Percentiles rank a stretch among this genome's conserved stretches.
These are phyloP conservation scores for Zosterops lateralis DNA, from an alignment of 2,113 vertebrate species.

Conservation along the genomic window DNA sequence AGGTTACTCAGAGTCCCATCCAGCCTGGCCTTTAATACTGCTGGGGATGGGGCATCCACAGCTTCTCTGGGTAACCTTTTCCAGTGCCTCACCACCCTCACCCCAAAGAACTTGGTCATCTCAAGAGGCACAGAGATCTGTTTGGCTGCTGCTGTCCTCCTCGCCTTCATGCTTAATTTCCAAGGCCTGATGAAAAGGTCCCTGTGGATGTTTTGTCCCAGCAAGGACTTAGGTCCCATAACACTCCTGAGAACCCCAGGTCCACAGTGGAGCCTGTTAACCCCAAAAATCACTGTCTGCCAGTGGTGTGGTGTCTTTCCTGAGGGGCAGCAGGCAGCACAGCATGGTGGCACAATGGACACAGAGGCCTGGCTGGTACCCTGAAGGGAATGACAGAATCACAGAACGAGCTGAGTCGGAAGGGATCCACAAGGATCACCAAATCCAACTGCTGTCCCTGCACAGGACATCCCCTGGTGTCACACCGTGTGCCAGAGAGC, in stretches of 20 bases:
- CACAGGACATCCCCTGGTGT: neutral
- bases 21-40: neutral
- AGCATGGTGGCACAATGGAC: neutral
- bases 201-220: neutral
- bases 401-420: neutral
- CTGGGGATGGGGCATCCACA: neutral
- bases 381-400: neutral
- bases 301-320: too few relatives aligned
- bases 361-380: neutral
- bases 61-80: neutral
- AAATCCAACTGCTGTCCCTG: neutral
- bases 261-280: neutral
- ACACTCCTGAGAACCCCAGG: neutral
- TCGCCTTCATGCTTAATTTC: fast-evolving
- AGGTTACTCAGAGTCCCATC: neutral
- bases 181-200: fast-evolving
- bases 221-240: neutral
- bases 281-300: fast-evolving
- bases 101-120: neutral
- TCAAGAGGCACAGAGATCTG: too few relatives aligned
- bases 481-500: neutral
- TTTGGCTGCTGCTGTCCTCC: neutral
- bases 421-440: neutral
- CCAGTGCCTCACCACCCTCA: neutral
- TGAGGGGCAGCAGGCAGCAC: neutral